Percentiles rank a stretch among this genome's conserved stretches.
Conservation (phyloP, 2,888 invertebrate genomes). For the Cistogaster globosa region DNA sequence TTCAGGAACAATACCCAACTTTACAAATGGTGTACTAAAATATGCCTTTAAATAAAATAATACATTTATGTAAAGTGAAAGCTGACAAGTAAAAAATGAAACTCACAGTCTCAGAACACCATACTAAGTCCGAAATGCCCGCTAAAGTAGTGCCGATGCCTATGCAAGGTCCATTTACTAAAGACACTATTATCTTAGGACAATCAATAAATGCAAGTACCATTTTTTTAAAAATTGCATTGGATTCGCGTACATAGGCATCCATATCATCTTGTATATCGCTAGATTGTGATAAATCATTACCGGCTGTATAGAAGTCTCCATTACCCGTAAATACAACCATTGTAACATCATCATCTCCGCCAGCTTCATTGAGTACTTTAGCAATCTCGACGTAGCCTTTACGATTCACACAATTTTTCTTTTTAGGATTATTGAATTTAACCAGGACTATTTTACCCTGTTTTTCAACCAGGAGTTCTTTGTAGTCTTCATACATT, state of each 20-base stretch:
- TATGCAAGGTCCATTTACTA: slow-evolving; percentile 97
- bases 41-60: slow-evolving; percentile 86
- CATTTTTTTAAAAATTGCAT: slow-evolving; percentile 85
- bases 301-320: slow-evolving; percentile 79
- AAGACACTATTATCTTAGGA: slow-evolving; percentile 92
- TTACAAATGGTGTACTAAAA: slow-evolving; percentile 94
- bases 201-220: slow-evolving; percentile 91
- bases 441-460: slow-evolving; percentile 85
- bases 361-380: slow-evolving; percentile 87
- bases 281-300: slow-evolving; percentile 60
- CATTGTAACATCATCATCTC: slow-evolving; percentile 86
- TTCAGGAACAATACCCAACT: slow-evolving; percentile 93
- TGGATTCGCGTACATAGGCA: slow-evolving; percentile 76
- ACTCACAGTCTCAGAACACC: slow-evolving; percentile 91
- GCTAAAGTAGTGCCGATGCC: slow-evolving; percentile 91
- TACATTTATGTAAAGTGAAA: not conserved
- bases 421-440: slow-evolving; percentile 90
- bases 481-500: slow-evolving; percentile 76
- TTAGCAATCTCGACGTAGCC: slow-evolving; percentile 88
- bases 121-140: slow-evolving; percentile 93
- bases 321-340: slow-evolving; percentile 87
- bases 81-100: not conserved
- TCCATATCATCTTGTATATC: slow-evolving; percentile 75
- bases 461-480: slow-evolving; percentile 79
- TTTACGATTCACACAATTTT: slow-evolving; percentile 89